A percentile compares a stretch with the other conserved stretches of the same genome.
These are phyloP conservation scores for Eidolon dupreanum DNA, from an alignment of 2,797 vertebrate genomes.

Conservation along the genomic window DNA sequence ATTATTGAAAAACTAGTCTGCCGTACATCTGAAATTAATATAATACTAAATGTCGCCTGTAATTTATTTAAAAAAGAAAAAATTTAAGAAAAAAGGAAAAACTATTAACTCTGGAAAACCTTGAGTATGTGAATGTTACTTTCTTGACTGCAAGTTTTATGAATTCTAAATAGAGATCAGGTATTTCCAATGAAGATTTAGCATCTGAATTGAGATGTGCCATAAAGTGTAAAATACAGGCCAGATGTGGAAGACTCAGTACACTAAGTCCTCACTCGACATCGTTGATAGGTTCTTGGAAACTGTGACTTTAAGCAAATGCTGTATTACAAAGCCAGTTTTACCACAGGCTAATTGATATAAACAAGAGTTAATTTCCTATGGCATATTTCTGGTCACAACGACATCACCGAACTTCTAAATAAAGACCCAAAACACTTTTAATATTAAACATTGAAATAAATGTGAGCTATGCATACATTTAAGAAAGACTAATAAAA, in stretches of 20 bases:
- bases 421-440: background rate
- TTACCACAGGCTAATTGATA: background rate
- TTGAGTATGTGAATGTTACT: background rate
- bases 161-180: background rate
- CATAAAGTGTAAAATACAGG: background rate
- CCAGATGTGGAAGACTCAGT: background rate
- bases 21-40: too few relatives aligned
- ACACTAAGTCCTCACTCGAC: background rate
- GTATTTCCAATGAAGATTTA: background rate
- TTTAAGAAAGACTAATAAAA: background rate
- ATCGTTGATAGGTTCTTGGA: background rate
- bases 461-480: background rate
- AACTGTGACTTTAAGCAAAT: background rate
- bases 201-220: background rate
- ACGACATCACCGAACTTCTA: background rate
- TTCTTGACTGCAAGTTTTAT: background rate
- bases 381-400: background rate
- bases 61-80: too few relatives aligned
- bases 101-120: background rate
- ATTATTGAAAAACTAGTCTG: background rate
- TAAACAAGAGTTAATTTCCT: background rate
- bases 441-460: background rate
- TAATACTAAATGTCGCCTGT: too few relatives aligned
- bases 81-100: too few relatives aligned
- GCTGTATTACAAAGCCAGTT: background rate